Base-by-base conservation (phyloP, 30 jellyfish, hydroid and myxozoan species). In the Mastigias papua region DNA sequence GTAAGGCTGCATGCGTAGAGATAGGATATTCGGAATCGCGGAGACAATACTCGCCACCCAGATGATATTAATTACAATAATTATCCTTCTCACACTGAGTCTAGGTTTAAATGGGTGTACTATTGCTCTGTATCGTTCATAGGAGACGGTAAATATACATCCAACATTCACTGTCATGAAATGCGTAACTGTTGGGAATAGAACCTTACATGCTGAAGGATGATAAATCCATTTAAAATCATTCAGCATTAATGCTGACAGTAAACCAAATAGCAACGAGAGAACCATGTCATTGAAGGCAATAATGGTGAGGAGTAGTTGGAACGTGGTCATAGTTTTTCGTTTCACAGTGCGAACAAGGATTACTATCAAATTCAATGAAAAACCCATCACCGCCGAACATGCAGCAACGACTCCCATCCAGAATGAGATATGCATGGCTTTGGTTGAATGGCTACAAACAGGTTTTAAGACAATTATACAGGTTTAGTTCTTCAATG, bases 241-340 rank as follows among this genome's bases (percentile, higher is more conserved):
- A 8, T 60, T 51, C 34, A 33, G 76, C 80, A 83, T 57, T 81
- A 83, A 34, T 17, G 92, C 83, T 10, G 92, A 69, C 27, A 83
- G 20, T 6, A 83, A 35, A 16, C 63, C 86, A 74, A 83, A 83
- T 49, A 73, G 73, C 32, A 83, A 30, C 63, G 92, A 83, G 50
- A 83, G 86, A 15, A 61, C n/a, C 80, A 73, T 28, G 76, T 83
- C 92, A 57, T 83, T 83, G 73, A 83, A 34, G 62, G 92, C 92
- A 33, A 83, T 62, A 37, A 21, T n/a, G 1, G 73, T 80, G 23
- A 83, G 86, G 29, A 83, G 69, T 21, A 69, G 71, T 62, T 83
- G 92, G 46, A 83, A 83, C 1, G 92, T 73, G 0, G 92, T 83
- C 33, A 73, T 19, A 27, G 86, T 33, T 51, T 50, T 30, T 61